These are phyloP conservation scores for Urophycis tenuis DNA, from an alignment of 2,797 vertebrate species.

Conservation along the genomic window DNA sequence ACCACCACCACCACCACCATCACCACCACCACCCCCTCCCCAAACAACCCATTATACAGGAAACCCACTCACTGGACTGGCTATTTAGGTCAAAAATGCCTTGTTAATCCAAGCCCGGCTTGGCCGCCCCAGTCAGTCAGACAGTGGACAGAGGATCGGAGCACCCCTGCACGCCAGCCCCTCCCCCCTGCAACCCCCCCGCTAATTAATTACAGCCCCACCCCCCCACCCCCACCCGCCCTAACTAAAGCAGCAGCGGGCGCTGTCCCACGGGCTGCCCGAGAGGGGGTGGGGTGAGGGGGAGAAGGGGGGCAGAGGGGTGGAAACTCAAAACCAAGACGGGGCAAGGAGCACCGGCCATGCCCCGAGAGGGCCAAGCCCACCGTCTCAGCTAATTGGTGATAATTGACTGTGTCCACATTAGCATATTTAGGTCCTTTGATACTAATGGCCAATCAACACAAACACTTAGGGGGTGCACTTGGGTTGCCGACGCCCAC, in stretches of 20 bases:
- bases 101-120: constrained; percentile 64
- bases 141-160: constrained; percentile 62
- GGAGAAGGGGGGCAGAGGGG: constrained; percentile 47
- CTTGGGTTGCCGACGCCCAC: constrained; percentile 43
- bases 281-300: constrained; percentile 12
- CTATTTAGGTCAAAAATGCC: constrained; percentile 86
- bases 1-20: background rate
- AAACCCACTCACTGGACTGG: constrained; percentile 71
- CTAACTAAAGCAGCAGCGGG: constrained; percentile 44
- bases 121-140: constrained; percentile 54
- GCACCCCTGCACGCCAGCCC: constrained; percentile 61
- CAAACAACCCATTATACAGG: constrained; percentile 46
- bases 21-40: background rate
- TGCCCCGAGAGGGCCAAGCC: constrained; percentile 61
- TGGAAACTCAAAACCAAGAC: constrained; percentile 59
- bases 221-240: constrained; percentile 12
- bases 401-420: constrained; percentile 62
- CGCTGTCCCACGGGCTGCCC: constrained; percentile 44
- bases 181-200: constrained; percentile 36
- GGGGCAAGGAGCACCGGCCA: constrained; percentile 55
- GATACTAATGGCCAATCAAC: constrained; percentile 69
- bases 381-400: constrained; percentile 67
- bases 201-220: constrained; percentile 83
- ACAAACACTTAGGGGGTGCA: constrained; percentile 63
- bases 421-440: constrained; percentile 70